Evolutionary conservation across 2,888 invertebrate genomes (phyloP).

Genomic region (Dascillus cervinus): DNA sequence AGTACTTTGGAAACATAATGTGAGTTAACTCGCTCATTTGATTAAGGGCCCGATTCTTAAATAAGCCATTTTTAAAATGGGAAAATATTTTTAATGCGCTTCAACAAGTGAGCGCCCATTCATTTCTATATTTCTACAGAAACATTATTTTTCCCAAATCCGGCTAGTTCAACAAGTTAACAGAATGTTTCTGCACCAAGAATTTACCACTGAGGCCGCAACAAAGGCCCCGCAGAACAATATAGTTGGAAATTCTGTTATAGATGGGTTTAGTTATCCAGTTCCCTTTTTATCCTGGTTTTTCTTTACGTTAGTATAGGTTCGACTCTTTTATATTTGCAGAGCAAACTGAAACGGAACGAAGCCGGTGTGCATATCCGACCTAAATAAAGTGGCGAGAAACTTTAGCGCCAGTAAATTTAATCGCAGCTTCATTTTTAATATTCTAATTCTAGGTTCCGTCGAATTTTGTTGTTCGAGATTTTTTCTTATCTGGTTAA

Average conservation of each 20-base stretch:
- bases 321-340: no score
- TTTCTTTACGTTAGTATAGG: neutral
- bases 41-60: conserved; percentile 14
- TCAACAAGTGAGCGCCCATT: conserved; percentile 3
- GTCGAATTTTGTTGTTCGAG: no score
- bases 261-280: neutral
- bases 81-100: no score
- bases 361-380: no score
- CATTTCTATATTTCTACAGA: no score
- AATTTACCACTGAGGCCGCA: conserved; percentile 12
- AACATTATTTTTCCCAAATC: conserved; percentile 1
- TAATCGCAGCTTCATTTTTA: no score
- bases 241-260: conserved; percentile 6
- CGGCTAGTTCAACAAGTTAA: conserved; percentile 6
- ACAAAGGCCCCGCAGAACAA: conserved; percentile 15
- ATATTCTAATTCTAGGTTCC: no score
- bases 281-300: neutral
- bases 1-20: conserved; percentile 74
- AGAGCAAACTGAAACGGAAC: no score
- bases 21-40: conserved; percentile 45
- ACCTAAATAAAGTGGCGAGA: no score
- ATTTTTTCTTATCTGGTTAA: no score
- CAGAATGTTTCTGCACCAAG: conserved; percentile 9
- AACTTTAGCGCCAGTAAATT: no score
- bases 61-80: no score